A percentile compares a stretch with the other conserved stretches of the same genome.
Evolutionary conservation across 2,888 invertebrate species (phyloP).

Genomic region (Cremastobaeus sp.): DNA sequence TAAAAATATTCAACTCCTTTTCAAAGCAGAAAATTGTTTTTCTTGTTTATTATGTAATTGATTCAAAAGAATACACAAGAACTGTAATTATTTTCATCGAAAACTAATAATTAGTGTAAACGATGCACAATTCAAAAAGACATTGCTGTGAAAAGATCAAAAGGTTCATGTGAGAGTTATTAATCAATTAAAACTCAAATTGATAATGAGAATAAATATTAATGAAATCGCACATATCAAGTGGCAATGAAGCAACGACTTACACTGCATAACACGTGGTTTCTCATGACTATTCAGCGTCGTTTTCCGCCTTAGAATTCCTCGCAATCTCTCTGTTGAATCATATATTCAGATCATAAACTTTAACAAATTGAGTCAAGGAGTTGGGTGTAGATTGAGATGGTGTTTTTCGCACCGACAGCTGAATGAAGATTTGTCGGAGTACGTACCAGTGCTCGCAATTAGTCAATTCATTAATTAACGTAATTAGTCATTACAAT

Average conservation of each 20-base stretch:
- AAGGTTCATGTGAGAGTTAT: not conserved
- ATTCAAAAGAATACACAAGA: no score
- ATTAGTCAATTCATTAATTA: no score
- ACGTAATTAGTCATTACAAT: slow-evolving; percentile 4
- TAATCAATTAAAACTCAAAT: slow-evolving; percentile 50
- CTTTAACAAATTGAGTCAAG: slow-evolving; percentile 25
- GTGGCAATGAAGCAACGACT: slow-evolving; percentile 45
- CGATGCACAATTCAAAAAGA: no score
- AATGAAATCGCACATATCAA: slow-evolving; percentile 35
- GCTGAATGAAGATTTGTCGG: not conserved
- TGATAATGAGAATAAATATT: slow-evolving; percentile 46
- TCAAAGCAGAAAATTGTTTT: no score
- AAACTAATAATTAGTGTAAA: no score
- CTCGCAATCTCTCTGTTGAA: slow-evolving; percentile 24
- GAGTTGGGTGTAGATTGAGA: not conserved
- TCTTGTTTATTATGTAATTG: no score
- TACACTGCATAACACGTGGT: slow-evolving; percentile 18
- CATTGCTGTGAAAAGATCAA: not conserved
- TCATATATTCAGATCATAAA: slow-evolving; percentile 39
- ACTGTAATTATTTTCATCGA: no score
- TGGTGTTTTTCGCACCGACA: not conserved
- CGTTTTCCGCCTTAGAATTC: slow-evolving; percentile 33
- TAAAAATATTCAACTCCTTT: no score
- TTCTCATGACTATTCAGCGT: slow-evolving; percentile 47
- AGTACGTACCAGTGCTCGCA: not conserved